phyloP scores from a whole-genome alignment of 1,140 invertebrate genomes.

The Drosophila arawakana region DNA sequence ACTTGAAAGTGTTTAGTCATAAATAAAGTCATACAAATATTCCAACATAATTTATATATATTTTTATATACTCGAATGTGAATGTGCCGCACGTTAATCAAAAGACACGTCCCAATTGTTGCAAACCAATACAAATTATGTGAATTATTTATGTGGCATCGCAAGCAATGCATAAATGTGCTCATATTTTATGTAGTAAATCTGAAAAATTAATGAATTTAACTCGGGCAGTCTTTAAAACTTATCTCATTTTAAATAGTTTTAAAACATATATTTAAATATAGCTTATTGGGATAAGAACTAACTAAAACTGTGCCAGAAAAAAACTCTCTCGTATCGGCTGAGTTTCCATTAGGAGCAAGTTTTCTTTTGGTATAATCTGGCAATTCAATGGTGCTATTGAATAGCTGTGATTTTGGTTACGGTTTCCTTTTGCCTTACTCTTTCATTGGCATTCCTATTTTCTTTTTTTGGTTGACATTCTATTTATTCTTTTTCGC shows the following conservation, averaged over 20 bases:
- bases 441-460: slow-evolving; percentile 6
- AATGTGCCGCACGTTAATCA: slow-evolving; percentile 17
- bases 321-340: slow-evolving; percentile 15
- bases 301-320: slow-evolving; percentile 1
- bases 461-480: slow-evolving; percentile 4
- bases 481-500: slow-evolving; percentile 15
- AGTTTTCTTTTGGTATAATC: slow-evolving; percentile 30
- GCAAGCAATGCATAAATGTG: not conserved
- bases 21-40: slow-evolving; percentile 57
- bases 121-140: not conserved
- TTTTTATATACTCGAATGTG: slow-evolving; percentile 35
- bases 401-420: slow-evolving; percentile 68
- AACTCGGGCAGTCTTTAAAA: no score
- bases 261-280: not conserved
- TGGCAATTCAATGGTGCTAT: slow-evolving; percentile 59
- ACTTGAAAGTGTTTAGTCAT: slow-evolving; percentile 64
- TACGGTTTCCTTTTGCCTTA: slow-evolving; percentile 24
- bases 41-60: slow-evolving; percentile 48
- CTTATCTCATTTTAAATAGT: not conserved
- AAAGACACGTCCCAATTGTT: slow-evolving; percentile 15
- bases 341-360: slow-evolving; percentile 28
- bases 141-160: slow-evolving; percentile 2
- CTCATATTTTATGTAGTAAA: not conserved
- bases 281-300: not conserved
- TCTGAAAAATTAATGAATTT: not conserved